These are phyloP conservation scores for Drosophila sulfurigaster DNA, from an alignment of 1,140 invertebrate species.

Conservation along the genomic window DNA sequence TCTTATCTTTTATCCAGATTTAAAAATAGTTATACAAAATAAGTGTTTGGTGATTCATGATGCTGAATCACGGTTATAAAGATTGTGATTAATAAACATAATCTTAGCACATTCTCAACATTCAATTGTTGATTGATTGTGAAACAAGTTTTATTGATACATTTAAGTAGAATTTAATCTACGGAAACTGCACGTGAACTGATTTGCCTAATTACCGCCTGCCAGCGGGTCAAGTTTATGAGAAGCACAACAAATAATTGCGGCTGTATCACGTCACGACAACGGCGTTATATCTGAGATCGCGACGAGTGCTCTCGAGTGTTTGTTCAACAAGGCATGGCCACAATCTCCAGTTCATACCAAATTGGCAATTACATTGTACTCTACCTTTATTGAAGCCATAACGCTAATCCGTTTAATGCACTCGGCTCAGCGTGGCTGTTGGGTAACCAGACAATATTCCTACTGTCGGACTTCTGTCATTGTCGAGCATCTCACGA, in stretches of 20 bases:
- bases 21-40: constrained; percentile 30
- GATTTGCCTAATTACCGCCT: constrained; percentile 7
- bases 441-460: constrained; percentile 12
- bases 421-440: neutral
- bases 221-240: constrained; percentile 21
- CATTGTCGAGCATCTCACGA: constrained; percentile 20
- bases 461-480: constrained; percentile 9
- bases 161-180: constrained; percentile 1
- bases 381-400: constrained; percentile 27
- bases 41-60: constrained; percentile 31
- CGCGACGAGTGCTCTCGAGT: neutral
- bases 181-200: constrained; percentile 14
- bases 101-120: neutral
- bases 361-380: constrained; percentile 27
- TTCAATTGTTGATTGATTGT: neutral
- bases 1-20: constrained; percentile 31
- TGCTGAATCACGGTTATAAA: constrained; percentile 8
- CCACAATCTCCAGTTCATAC: constrained; percentile 7
- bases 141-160: constrained; percentile 2
- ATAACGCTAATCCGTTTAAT: constrained; percentile 12
- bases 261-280: neutral
- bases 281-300: neutral
- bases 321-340: constrained; percentile 14
- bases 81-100: neutral
- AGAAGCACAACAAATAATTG: neutral